phyloP scores from a whole-genome alignment of 2,888 invertebrate genomes.

The Lymantria dispar region DNA sequence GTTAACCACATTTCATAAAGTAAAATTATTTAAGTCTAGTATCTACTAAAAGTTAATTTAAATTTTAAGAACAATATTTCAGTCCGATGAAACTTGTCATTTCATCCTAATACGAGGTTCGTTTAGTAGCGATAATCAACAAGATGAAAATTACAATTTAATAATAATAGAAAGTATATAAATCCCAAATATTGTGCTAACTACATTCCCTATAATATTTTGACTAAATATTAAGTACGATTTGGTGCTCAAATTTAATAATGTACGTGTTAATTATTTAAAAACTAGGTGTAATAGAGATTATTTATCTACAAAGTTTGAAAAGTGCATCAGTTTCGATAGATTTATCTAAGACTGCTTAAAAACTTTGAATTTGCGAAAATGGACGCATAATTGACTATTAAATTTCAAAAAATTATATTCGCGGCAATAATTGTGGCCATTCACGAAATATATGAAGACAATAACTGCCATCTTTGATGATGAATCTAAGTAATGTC shows the following conservation, averaged over 20 bases:
- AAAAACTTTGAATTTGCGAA: conserved; percentile 38
- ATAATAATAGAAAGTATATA: conserved; percentile 52
- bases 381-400: conserved; percentile 28
- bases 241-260: conserved; percentile 80
- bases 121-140: conserved; percentile 50
- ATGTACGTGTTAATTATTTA: conserved; percentile 75
- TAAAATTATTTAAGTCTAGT: conserved; percentile 70
- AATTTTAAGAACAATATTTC: conserved; percentile 70
- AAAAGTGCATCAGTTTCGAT: conserved; percentile 60
- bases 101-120: conserved; percentile 62
- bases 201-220: conserved; percentile 67
- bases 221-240: conserved; percentile 82
- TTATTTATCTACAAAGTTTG: conserved; percentile 73
- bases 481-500: no score
- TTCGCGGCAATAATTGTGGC: no score
- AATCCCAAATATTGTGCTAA: conserved; percentile 59
- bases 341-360: conserved; percentile 51
- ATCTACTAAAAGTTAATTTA: conserved; percentile 64
- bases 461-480: no score
- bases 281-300: conserved; percentile 65
- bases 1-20: conserved; percentile 69
- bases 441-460: no score
- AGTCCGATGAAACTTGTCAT: conserved; percentile 72
- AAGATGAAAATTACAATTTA: conserved; percentile 56
- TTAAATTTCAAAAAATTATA: not conserved